A percentile compares a stretch with the other conserved stretches of the same genome.
phyloP scores from a whole-genome alignment of 2,113 vertebrate species.

The Hypanus sabinus region DNA sequence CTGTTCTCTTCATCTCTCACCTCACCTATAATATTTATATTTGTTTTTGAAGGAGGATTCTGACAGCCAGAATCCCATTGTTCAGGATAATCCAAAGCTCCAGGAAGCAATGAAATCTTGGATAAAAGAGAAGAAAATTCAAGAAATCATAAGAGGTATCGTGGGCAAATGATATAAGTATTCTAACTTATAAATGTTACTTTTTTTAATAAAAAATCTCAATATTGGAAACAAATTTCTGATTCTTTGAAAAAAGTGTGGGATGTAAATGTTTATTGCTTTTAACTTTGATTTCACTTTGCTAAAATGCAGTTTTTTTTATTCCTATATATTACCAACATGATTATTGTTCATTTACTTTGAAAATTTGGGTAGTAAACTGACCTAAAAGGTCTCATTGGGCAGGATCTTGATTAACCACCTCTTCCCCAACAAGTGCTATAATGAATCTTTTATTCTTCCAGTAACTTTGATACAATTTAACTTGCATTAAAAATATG shows the following conservation, averaged over 20 bases:
- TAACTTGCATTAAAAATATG: neutral
- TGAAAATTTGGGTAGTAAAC: neutral
- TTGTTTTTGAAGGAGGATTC: slow-evolving; percentile 69
- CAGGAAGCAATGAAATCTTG: slow-evolving; percentile 78
- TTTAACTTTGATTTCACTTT: neutral
- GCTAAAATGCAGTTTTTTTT: neutral
- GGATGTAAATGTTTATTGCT: neutral
- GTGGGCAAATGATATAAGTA: neutral
- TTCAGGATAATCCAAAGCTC: slow-evolving; percentile 74
- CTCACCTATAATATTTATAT: neutral
- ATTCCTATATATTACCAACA: too few relatives aligned
- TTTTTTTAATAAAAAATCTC: neutral
- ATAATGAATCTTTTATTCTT: neutral
- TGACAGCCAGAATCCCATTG: slow-evolving; percentile 71
- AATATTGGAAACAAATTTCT: neutral
- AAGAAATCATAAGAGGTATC: slow-evolving; percentile 83
- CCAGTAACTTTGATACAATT: neutral
- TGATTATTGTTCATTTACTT: neutral
- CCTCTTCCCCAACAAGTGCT: too few relatives aligned
- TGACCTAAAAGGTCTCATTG: neutral
- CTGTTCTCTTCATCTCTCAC: neutral
- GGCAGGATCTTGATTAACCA: too few relatives aligned
- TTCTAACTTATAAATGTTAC: neutral
- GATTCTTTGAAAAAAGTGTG: neutral
- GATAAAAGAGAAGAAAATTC: slow-evolving; percentile 83